These are phyloP conservation scores for Pteropus alecto DNA, from an alignment of 2,113 vertebrate genomes.

Conservation along the genomic window DNA sequence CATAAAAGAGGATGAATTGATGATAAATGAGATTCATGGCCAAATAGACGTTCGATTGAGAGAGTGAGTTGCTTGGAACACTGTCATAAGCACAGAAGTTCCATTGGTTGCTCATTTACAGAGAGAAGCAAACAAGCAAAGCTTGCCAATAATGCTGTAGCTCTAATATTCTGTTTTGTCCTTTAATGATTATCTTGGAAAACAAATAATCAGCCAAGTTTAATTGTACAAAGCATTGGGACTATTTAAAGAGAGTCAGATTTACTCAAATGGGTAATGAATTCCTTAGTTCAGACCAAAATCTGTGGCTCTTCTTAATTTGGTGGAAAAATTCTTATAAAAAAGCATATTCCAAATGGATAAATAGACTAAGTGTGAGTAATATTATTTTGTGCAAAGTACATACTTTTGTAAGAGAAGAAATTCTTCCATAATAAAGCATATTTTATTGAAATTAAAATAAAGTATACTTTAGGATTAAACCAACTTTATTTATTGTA, in stretches of 20 bases:
- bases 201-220: conserved; percentile 46
- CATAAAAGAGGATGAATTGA: not conserved
- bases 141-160: not conserved
- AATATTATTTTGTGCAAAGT: conserved; percentile 45
- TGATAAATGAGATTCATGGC: not conserved
- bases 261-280: conserved; percentile 38
- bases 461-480: not conserved
- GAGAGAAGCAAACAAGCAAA: not conserved
- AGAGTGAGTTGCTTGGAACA: not conserved
- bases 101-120: conserved; percentile 29
- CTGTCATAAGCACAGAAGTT: conserved; percentile 3
- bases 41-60: not conserved
- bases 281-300: conserved; percentile 32
- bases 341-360: conserved; percentile 35
- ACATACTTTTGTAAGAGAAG: not conserved
- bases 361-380: conserved; percentile 43
- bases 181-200: conserved; percentile 46
- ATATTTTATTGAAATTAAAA: conserved; percentile 15
- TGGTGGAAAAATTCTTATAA: conserved; percentile 46
- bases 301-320: conserved; percentile 58
- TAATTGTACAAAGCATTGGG: conserved; percentile 4
- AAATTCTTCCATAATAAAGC: not conserved
- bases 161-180: conserved; percentile 35
- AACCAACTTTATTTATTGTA: not conserved
- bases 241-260: conserved; percentile 48